phyloP scores from a whole-genome alignment of 2,797 vertebrate genomes.

The Sparus aurata region DNA sequence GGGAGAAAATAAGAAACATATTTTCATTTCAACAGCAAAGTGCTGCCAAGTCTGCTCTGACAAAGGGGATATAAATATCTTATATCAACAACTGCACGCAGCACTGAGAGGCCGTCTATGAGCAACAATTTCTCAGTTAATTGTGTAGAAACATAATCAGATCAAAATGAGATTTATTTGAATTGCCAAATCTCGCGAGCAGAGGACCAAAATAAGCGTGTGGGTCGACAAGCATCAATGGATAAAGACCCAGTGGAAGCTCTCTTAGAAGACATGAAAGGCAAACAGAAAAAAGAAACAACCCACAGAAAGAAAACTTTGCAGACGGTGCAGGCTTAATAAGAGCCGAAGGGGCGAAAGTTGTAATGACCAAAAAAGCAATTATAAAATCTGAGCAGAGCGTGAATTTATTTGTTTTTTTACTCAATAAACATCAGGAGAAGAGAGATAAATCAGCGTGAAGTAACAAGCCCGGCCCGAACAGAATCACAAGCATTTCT shows the following conservation, averaged over 20 bases:
- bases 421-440: conserved; percentile 1
- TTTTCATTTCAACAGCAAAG: conserved; percentile 52
- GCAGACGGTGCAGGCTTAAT: neutral
- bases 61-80: conserved; percentile 20
- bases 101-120: neutral
- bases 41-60: conserved; percentile 7
- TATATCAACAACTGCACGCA: neutral
- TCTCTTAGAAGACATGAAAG: neutral
- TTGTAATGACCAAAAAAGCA: neutral
- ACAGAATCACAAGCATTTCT: neutral
- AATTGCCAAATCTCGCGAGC: neutral
- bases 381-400: neutral
- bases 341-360: neutral
- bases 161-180: neutral
- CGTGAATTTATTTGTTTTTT: conserved; percentile 2
- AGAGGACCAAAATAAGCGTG: neutral
- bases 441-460: neutral
- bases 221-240: neutral
- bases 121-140: neutral
- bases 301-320: neutral
- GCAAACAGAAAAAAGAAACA: neutral
- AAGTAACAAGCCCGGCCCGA: neutral
- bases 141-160: neutral
- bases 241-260: neutral
- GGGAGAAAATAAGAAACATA: conserved; percentile 44